Percentiles rank a stretch among this genome's conserved stretches.
phyloP scores from a whole-genome alignment of 2,888 invertebrate genomes.

The Ophioninae sp. region DNA sequence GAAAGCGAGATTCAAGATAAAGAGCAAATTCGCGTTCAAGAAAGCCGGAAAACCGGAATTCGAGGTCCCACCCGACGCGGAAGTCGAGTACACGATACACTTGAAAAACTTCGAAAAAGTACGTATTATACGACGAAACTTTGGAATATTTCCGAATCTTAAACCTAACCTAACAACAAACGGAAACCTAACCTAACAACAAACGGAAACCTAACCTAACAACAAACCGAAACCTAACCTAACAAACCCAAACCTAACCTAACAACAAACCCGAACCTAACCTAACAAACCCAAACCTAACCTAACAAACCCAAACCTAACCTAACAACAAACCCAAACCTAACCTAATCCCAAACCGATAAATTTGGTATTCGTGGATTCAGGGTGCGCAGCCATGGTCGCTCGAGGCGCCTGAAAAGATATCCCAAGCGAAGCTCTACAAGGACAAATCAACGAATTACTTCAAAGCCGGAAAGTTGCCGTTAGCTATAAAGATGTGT shows the following conservation, averaged over 20 bases:
- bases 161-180: too few species aligned
- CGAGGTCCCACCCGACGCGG: conserved; percentile 89
- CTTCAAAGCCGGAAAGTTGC: conserved; percentile 90
- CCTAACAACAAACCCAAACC: too few species aligned
- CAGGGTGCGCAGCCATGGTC: conserved; percentile 91
- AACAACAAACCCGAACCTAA: too few species aligned
- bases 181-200: too few species aligned
- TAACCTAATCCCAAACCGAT: too few species aligned
- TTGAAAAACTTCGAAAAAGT: conserved; percentile 93
- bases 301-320: too few species aligned
- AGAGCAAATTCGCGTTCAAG: conserved; percentile 92
- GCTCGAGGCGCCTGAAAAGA: conserved; percentile 89
- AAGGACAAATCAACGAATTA: conserved; percentile 96
- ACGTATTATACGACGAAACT: background rate
- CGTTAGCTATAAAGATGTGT: conserved; percentile 93
- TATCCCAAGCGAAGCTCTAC: conserved; percentile 90
- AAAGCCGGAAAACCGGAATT: conserved; percentile 86
- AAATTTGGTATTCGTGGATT: conserved; percentile 46
- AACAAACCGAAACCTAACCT: too few species aligned
- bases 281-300: too few species aligned
- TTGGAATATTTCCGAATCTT: too few species aligned
- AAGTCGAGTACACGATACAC: conserved; percentile 90
- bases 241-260: too few species aligned
- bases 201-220: too few species aligned
- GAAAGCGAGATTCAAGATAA: conserved; percentile 87